Base-by-base conservation (phyloP, 2,113 vertebrate genomes). In the Ameiurus melas region DNA sequence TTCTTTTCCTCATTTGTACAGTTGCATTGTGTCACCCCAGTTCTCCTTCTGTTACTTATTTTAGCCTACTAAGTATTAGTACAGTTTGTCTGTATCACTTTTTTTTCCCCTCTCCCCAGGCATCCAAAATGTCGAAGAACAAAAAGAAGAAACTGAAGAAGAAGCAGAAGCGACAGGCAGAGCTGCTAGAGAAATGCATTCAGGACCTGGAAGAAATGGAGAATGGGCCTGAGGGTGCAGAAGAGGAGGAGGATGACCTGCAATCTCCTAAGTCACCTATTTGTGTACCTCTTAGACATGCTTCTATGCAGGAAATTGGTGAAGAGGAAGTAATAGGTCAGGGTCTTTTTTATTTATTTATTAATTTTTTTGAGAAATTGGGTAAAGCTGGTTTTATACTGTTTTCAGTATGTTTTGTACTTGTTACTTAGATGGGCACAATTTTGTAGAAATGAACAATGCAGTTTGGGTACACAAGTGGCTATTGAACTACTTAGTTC, bases 121-220 rank as follows among this genome's bases (percentile, higher is more conserved):
- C 94, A 79, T 96, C 97, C 91, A 99, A 98, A 96, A 99, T 99
- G 97, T 98, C 98, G 62, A 99, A 98, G 94, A 99, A 99, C 93
- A 99, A 99, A 93, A 99, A 99, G 92, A 99, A 98, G 92, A 99
- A 99, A 92, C 95, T 99, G 94, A 99, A 99, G 96, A 99, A 99
- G 96, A 99, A 99, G 93, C 98, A 99, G 94, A 99, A 97, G 93
- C 97, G 98, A 4, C 98, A 99, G 90, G 98, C 98, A 0, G 98
- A 98, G 92, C 92, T 99, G 90, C 93, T 99, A 90, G 98, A 99
- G 92, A 99, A 99, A 90, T 95, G 98, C 92, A 98, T 99, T 90
- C 93, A 98, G 93, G 98, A 99, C 92, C 95, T 99, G 87, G 97
- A 99, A 92, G 97, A 99, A 92, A 97, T 99, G 97, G 96, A 96